A percentile compares a stretch with the other conserved stretches of the same genome.
These are phyloP conservation scores for Penelope pileata DNA, from an alignment of 2,113 vertebrate species.

Conservation along the genomic window DNA sequence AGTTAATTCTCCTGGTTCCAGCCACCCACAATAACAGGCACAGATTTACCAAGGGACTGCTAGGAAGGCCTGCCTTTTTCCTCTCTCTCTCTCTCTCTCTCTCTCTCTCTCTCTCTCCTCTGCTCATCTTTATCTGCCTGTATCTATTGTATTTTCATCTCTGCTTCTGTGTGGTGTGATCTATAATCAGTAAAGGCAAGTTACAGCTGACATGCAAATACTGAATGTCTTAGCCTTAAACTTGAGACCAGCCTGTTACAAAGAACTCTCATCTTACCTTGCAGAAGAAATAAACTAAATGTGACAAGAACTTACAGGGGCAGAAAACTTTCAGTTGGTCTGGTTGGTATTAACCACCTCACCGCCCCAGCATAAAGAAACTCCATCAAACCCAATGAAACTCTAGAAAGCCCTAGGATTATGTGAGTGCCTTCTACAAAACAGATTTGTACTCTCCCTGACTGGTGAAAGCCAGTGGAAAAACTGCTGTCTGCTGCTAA, in stretches of 20 bases:
- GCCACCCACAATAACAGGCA: neutral
- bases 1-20: neutral
- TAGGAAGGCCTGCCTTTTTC: neutral
- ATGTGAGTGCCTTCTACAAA: slow-evolving; percentile 12
- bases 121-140: neutral
- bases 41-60: neutral
- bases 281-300: slow-evolving; percentile 26
- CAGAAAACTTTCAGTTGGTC: slow-evolving; percentile 21
- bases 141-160: neutral
- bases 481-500: slow-evolving; percentile 10
- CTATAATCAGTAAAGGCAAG: neutral
- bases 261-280: neutral
- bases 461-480: slow-evolving; percentile 3
- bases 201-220: neutral
- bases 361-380: slow-evolving; percentile 20
- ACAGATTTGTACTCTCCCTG: neutral
- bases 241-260: neutral
- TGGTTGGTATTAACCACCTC: slow-evolving; percentile 50
- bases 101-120: neutral
- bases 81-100: neutral
- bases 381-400: slow-evolving; percentile 21
- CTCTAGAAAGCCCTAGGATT: slow-evolving; percentile 27
- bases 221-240: neutral
- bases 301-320: neutral
- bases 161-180: neutral